Evolutionary conservation across 2,113 vertebrate species (phyloP), one percentile per base, ranked within the genome.

Genomic region (Gavia stellata): DNA sequence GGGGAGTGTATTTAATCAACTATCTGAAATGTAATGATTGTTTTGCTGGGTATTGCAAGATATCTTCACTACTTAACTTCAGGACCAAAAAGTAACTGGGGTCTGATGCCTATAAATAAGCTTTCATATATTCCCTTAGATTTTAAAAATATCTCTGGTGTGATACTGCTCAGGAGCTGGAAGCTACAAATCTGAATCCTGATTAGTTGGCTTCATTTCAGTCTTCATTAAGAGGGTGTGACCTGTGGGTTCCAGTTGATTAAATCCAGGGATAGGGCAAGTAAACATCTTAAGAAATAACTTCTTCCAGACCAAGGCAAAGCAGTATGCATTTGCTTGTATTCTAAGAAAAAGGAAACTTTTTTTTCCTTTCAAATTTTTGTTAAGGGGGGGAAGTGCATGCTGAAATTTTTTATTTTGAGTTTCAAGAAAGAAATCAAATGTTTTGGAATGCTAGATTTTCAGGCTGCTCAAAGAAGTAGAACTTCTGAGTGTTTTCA

Each of bases 391-490:
- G 14, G 6, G 5, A 17, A 26, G 10, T 21, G 3, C 19, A 28
- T 90, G 58, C 68, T 40, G 70, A 86, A 78, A 89, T 81, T 90
- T 92, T 92, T 88, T 89, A 26, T 14, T 86, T 75, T 47, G 33
- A 77, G 26, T 93, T 90, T 97, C 88, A 66, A 86, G 92, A 86
- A 87, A 79, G 77, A 94, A 95, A 95, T 91, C 17, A 88, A 86
- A 86, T 49, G 18, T 59, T 72, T 81, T 59, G 53, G 72, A 81
- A 65, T 15, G 36, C 24, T 78, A 23, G 16, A n/a, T 87, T 81
- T 94, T n/a, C 56, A 80, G 73, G 52, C 88, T 84, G 49, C 67
- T 97, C 89, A 92, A 91, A 96, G 94, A 87, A 97, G 52, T 72
- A 85, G 84, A 44, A 96, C 92, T 97, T 94, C 21, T 24, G 59